Percentiles rank a stretch among this genome's conserved stretches.
These are phyloP conservation scores for Urechis unicinctus DNA, from an alignment of 2,888 invertebrate genomes.

Conservation along the genomic window DNA sequence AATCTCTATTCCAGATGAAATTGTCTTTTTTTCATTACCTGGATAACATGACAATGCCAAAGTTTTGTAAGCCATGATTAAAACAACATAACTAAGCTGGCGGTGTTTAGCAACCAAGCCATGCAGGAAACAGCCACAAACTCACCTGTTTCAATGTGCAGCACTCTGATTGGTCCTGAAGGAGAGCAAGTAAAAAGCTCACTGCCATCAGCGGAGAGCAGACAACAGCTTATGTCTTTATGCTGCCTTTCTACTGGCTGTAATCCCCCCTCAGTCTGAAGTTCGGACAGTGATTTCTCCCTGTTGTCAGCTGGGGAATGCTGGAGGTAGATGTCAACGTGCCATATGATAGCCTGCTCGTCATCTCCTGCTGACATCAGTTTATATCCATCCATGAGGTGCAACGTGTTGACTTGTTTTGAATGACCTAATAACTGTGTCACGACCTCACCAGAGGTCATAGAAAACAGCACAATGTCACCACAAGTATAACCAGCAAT, in stretches of 20 bases:
- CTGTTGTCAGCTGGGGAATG: too few relatives aligned
- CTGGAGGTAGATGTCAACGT: too few relatives aligned
- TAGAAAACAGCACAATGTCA: constrained; percentile 4
- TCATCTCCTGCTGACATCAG: constrained; percentile 12
- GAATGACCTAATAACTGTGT: constrained; percentile 1
- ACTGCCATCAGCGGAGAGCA: constrained; percentile 8
- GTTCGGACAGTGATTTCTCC: too few relatives aligned
- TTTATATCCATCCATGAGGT: constrained; percentile 1
- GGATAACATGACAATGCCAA: too few relatives aligned
- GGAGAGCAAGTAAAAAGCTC: constrained; percentile 8
- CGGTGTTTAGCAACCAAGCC: too few relatives aligned
- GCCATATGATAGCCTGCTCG: constrained; percentile 8
- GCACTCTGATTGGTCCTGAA: constrained; percentile 6
- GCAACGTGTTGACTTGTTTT: constrained; percentile 7
- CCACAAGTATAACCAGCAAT: constrained; percentile 11
- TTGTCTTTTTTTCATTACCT: neutral
- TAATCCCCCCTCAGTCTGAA: too few relatives aligned
- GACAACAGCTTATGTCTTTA: constrained; percentile 5
- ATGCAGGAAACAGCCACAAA: too few relatives aligned
- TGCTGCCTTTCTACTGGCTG: too few relatives aligned
- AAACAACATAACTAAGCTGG: too few relatives aligned
- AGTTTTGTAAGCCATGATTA: too few relatives aligned
- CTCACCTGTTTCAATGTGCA: constrained; percentile 16
- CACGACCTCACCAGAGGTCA: constrained; percentile 5
- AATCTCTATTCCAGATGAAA: neutral